A percentile compares a stretch with the other conserved stretches of the same genome.
These are phyloP conservation scores for Pantherophis vulpinus DNA, from an alignment of 2,797 vertebrate species.

Conservation along the genomic window DNA sequence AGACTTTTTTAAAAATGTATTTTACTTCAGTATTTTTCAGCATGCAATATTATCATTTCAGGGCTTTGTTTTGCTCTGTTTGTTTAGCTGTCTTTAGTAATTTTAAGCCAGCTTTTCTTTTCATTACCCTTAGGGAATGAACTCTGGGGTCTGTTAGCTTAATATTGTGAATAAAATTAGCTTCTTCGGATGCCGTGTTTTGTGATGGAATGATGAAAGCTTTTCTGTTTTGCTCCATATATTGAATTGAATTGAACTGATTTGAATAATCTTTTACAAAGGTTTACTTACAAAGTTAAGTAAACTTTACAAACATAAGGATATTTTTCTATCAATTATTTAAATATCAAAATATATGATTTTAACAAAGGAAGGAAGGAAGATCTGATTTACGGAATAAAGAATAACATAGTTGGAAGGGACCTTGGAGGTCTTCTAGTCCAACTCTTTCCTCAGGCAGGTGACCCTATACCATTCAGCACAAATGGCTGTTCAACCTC, in stretches of 20 bases:
- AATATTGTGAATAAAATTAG: slow-evolving; percentile 44
- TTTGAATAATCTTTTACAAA: slow-evolving; percentile 32
- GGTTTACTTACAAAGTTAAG: slow-evolving; percentile 33
- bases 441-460: neutral
- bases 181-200: slow-evolving; percentile 24
- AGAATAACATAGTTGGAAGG: neutral
- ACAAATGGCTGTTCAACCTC: neutral
- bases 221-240: slow-evolving; percentile 7
- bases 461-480: neutral
- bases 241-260: slow-evolving; percentile 42
- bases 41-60: slow-evolving; percentile 26
- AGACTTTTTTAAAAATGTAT: neutral
- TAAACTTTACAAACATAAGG: slow-evolving; percentile 16
- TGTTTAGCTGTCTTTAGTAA: slow-evolving; percentile 35
- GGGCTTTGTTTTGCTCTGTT: neutral
- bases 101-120: slow-evolving; percentile 32
- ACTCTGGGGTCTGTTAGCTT: slow-evolving; percentile 29
- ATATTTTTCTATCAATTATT: neutral
- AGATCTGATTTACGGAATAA: neutral
- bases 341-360: slow-evolving; percentile 20
- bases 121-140: slow-evolving; percentile 33
- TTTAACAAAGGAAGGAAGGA: neutral
- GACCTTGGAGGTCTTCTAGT: neutral
- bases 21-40: neutral
- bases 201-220: slow-evolving; percentile 10